Conservation (phyloP, 1,140 invertebrate species). For the Cyclina sinensis region DNA sequence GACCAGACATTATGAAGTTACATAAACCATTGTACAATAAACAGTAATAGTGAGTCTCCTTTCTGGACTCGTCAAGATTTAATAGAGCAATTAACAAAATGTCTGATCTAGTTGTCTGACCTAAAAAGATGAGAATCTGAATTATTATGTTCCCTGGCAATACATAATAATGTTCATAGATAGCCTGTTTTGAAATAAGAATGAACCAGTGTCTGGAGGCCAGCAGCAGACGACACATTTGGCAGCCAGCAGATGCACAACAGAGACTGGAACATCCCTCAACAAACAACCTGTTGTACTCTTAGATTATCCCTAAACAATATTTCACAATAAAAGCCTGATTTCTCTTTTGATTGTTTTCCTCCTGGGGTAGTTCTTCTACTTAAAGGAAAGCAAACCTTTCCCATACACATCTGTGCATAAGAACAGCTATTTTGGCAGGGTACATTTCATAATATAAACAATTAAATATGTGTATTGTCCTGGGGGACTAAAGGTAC, state of each 20-base stretch:
- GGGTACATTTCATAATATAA: not conserved
- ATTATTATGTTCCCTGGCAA: too few relatives aligned
- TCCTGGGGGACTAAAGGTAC: not conserved
- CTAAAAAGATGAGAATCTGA: too few relatives aligned
- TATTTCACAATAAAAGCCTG: not conserved
- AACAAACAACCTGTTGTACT: constrained; percentile 3
- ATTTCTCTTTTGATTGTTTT: not conserved
- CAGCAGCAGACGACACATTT: too few relatives aligned
- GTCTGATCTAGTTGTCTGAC: too few relatives aligned
- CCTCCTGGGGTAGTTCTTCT: not conserved
- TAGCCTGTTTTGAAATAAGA: too few relatives aligned
- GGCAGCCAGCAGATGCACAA: not conserved
- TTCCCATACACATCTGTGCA: not conserved
- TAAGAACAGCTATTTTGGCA: not conserved
- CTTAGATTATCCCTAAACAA: not conserved
- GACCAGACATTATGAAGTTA: too few relatives aligned
- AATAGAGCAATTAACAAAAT: too few relatives aligned
- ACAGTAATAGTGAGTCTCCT: too few relatives aligned
- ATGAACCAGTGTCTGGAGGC: too few relatives aligned
- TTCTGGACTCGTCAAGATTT: too few relatives aligned
- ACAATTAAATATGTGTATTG: not conserved
- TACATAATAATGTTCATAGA: too few relatives aligned
- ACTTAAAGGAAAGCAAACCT: not conserved
- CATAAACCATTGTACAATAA: too few relatives aligned
- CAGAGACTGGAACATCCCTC: not conserved